Evolutionary conservation across 1,140 invertebrate species (phyloP).

Genomic region (Orius insidiosus): DNA sequence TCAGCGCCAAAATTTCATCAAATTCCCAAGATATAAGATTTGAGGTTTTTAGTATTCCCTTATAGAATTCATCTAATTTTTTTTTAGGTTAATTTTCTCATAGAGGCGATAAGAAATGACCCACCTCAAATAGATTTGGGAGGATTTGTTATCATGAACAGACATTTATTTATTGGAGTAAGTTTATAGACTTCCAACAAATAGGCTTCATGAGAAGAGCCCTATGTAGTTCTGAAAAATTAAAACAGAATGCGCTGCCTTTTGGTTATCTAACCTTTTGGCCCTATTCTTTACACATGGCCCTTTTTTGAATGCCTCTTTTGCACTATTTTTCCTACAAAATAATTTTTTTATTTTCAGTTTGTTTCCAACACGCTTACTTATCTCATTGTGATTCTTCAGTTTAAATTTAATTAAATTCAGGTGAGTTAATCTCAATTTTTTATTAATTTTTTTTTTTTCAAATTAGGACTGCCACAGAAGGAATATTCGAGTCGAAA

Average conservation of each 20-base stretch:
- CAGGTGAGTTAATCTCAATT: background rate
- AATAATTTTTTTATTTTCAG: constrained; percentile 4
- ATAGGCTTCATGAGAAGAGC: too few species aligned
- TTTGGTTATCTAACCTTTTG: too few species aligned
- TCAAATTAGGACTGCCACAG: too few species aligned
- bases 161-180: constrained; percentile 8
- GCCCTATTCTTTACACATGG: too few species aligned
- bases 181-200: background rate
- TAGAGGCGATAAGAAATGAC: constrained; percentile 2
- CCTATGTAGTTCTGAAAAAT: too few species aligned
- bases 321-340: too few species aligned
- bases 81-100: constrained; percentile 1
- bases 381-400: constrained; percentile 8
- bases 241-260: too few species aligned
- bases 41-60: too few species aligned
- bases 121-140: constrained; percentile 6
- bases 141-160: constrained; percentile 8
- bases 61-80: too few species aligned
- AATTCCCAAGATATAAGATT: background rate
- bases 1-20: background rate
- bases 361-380: constrained; percentile 10
- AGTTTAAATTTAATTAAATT: constrained; percentile 9
- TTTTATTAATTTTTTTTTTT: background rate
- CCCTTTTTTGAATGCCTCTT: too few species aligned
- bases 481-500: too few species aligned